Evolutionary conservation across 2,113 vertebrate genomes (phyloP).

Genomic region (Tupaia chinensis): DNA sequence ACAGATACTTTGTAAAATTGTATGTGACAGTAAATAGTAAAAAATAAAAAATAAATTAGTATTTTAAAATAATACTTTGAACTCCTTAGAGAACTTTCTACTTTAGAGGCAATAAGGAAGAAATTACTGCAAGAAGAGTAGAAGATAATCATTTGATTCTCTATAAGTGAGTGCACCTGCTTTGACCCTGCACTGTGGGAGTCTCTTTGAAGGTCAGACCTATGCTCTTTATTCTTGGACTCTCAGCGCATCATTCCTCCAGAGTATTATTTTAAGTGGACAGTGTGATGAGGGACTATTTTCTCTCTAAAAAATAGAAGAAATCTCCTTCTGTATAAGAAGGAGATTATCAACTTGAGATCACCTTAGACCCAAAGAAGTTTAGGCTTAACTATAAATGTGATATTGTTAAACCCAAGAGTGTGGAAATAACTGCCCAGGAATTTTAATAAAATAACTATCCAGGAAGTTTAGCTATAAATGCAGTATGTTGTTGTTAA

Average conservation of each 20-base stretch:
- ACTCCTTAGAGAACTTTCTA: neutral
- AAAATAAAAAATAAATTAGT: neutral
- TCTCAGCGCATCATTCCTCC: neutral
- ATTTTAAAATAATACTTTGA: conserved; percentile 38
- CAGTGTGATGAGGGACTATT: fast-evolving
- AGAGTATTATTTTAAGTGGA: neutral
- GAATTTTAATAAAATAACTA: neutral
- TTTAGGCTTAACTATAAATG: neutral
- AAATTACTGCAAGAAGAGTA: neutral
- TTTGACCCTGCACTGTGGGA: neutral
- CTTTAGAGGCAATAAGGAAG: neutral
- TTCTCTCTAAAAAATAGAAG: neutral
- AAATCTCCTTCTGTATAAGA: too few relatives aligned
- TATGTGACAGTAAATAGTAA: neutral
- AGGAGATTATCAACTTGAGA: neutral
- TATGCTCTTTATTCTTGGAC: neutral
- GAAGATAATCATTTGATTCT: neutral
- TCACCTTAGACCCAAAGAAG: neutral
- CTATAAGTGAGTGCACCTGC: neutral
- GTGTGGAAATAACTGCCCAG: neutral
- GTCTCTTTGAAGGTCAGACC: neutral
- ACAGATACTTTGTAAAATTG: conserved; percentile 2
- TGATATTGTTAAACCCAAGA: neutral
- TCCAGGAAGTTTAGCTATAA: neutral
- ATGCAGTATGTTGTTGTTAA: neutral